Conservation (phyloP, 2,113 vertebrate genomes). For the Ceyx melanurus region DNA sequence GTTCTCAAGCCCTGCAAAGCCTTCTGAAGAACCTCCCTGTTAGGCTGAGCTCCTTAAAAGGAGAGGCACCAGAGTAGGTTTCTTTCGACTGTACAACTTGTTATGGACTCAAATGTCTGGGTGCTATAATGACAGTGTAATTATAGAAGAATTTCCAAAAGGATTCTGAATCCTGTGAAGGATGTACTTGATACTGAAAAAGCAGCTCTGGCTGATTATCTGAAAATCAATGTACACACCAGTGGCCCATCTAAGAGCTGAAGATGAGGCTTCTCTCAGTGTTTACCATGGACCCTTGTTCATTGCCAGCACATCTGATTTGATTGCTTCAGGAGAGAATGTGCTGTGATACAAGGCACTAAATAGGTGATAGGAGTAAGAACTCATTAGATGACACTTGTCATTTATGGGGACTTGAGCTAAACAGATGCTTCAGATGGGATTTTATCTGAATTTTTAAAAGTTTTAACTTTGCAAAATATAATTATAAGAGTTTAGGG, state of each 20-base stretch:
- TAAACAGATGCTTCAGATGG: not conserved
- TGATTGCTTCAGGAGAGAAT: not conserved
- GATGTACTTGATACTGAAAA: not conserved
- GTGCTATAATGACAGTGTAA: too few relatives aligned
- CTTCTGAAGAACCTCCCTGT: not conserved
- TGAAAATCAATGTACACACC: not conserved
- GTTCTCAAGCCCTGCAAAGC: not conserved
- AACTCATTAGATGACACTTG: not conserved
- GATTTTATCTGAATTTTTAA: not conserved
- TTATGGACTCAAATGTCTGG: not conserved
- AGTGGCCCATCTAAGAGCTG: too few relatives aligned
- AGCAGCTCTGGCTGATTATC: not conserved
- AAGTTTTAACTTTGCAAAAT: not conserved
- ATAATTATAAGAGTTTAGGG: not conserved
- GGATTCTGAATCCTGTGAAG: not conserved
- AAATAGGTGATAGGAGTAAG: not conserved
- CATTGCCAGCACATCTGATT: not conserved
- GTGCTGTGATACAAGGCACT: not conserved
- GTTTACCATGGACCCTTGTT: not conserved
- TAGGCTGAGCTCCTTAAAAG: not conserved
- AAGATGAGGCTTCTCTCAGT: not conserved
- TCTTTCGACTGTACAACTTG: not conserved
- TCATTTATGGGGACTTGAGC: not conserved
- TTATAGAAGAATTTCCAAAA: not conserved
- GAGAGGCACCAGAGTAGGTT: not conserved